Base-by-base conservation (phyloP, 2,113 vertebrate genomes). In the Alethe diademata region DNA sequence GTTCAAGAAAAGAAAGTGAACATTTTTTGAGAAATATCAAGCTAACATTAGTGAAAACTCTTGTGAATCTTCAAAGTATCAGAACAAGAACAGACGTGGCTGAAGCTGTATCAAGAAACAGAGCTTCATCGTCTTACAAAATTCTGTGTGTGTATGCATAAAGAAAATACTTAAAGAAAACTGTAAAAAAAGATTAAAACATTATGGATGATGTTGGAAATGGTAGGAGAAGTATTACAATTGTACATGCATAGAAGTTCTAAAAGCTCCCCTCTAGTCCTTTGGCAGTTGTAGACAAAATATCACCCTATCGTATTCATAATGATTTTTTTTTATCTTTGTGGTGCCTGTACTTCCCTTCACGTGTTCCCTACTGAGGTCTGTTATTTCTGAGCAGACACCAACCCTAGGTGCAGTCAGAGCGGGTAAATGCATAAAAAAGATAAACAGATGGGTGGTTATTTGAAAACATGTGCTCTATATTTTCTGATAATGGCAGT, bases 101-200 rank as follows among this genome's bases (percentile, higher is more conserved):
- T 42, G 25, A 35, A 75, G 20, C 9, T 36, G 20, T 3, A 1
- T 19, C 0, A 0, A 51, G 43, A 67, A 75, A 36, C 36, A 42
- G 48, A 54, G 3, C 25, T 75, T 86, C 20, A 35, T 50, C 1
- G 1, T 50, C 36, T 22, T 51, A 43, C 9, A 22, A 26, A 12
- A 43, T 33, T 43, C 16, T 58, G 0, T 35, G 10, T 58, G 36
- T 10, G 45, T 18, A 36, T 26, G 43, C 11, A 9, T 58, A 31
- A 57, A 57, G 35, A 66, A 75, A 86, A 66, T 25, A 48, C 1
- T 20, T 31, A 22, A 43, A 74, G 19, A 48, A 75, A 75, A 58
- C 14, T 31, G 56, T 42, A 45, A 5, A 64, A 47, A 65, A 48
- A 43, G 3, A 36, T 8, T 0, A 51, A 58, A 42, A 42, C 25